Evolutionary conservation across 2,888 invertebrate genomes (phyloP).

Genomic region (Augochlorella aurata): DNA sequence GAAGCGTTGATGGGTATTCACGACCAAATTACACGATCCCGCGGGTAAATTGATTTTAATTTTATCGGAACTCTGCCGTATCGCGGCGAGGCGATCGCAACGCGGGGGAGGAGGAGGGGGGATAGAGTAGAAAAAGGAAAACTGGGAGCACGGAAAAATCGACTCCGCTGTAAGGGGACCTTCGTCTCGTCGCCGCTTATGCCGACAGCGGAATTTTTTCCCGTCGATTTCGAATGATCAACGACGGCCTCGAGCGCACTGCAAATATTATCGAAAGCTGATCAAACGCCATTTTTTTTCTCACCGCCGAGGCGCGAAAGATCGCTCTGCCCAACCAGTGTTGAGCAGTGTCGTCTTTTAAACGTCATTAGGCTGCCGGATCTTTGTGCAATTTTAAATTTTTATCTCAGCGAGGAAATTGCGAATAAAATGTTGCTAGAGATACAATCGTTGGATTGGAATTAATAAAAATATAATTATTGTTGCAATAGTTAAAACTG

Average conservation of each 20-base stretch:
- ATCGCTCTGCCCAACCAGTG: neutral
- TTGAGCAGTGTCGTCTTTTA: neutral
- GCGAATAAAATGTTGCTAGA: too few relatives aligned
- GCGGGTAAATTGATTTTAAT: constrained; percentile 18
- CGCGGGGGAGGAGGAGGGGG: neutral
- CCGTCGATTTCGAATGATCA: neutral
- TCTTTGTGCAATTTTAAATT: too few relatives aligned
- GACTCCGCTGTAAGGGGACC: neutral
- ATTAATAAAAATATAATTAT: too few relatives aligned
- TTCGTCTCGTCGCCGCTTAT: neutral
- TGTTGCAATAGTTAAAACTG: too few relatives aligned
- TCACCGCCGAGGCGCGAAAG: neutral
- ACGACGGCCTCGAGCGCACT: neutral
- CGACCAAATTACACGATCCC: neutral
- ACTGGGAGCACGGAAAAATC: neutral
- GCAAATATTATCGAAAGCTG: constrained; percentile 6
- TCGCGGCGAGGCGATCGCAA: neutral
- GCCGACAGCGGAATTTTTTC: neutral
- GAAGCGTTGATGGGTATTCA: constrained; percentile 7
- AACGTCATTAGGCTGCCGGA: too few relatives aligned
- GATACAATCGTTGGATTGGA: too few relatives aligned
- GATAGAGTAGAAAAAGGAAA: too few relatives aligned
- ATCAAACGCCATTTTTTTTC: neutral
- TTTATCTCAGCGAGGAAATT: too few relatives aligned
- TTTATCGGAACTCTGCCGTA: neutral